phyloP scores from a whole-genome alignment of 2,797 vertebrate species.

The Decapterus maruadsi region DNA sequence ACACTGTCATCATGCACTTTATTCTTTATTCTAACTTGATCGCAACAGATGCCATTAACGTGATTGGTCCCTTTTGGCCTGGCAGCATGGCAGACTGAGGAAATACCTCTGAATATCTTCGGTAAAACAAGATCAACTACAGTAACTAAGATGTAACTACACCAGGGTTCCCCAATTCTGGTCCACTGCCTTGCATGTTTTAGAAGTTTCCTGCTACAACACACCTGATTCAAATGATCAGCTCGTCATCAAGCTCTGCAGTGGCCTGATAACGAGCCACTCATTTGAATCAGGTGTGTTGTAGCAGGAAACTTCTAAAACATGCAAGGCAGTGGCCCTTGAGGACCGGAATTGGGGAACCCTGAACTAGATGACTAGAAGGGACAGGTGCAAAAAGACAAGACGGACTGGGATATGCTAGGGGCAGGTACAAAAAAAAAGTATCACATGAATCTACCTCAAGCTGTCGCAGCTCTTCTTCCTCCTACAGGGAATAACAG shows the following conservation, averaged over 20 bases:
- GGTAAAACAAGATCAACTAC: not conserved
- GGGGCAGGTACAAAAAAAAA: constrained; percentile 21
- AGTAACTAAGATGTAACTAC: not conserved
- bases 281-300: no score
- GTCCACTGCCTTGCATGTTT: no score
- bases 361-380: constrained; percentile 1
- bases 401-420: constrained; percentile 22
- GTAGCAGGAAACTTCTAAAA: no score
- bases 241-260: no score
- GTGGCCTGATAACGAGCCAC: no score
- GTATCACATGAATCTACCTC: constrained; percentile 83
- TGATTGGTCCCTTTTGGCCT: constrained; percentile 15
- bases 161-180: no score
- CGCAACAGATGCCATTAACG: not conserved
- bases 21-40: not conserved
- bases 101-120: not conserved
- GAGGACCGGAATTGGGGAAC: no score
- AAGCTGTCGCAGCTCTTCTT: constrained; percentile 87
- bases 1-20: constrained; percentile 8
- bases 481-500: constrained; percentile 84
- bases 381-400: constrained; percentile 7
- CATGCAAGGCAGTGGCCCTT: no score
- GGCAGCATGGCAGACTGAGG: not conserved
- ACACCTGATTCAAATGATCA: no score
- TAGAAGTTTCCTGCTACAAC: no score